Base-by-base conservation (phyloP, 2,888 invertebrate species). In the Synergus umbraculus region DNA sequence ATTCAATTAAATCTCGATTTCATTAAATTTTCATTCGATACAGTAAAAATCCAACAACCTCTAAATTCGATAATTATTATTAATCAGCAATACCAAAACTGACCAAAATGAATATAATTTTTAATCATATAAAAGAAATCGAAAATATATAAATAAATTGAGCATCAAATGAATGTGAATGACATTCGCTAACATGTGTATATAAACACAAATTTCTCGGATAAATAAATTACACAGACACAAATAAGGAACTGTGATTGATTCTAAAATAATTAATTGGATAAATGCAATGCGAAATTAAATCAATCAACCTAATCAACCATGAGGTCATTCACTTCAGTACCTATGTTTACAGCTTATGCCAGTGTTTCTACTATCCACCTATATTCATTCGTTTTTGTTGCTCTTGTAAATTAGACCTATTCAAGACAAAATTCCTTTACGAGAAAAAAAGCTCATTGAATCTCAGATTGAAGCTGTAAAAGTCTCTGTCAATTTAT, bases 321-420 rank as follows among this genome's bases (percentile, higher is more conserved):
- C 13, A 37, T n/a, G 43, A 66, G 66, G 66, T 66, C 66, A 18
- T 66, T 66, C 66, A 66, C 66, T 66, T 44, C 18, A 44, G 18
- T 43, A 44, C 66, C 66, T 66, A 66, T 66, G 66, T 66, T 66
- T 66, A 66, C 44, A 66, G 66, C 41, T 44, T 66, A 66, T 66
- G 66, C 43, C 66, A 66, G 43, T 44, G 44, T 66, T 66, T 66
- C 43, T 66, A 66, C 66, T 44, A 44, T 66, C 44, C 44, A 66
- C 41, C 41, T 15, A 66, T 8, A 46, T 44, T 66, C 43, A n/a
- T 18, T 66, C n/a, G 15, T 66, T 66, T 66, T 66, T n/a, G 10
- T 18, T 43, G 18, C 9, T 41, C 15, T 9, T 41, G 12, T 37
- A 43, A 43, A 66, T 41, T 41, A n/a, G 37, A 37, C 41, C 41